phyloP scores from a whole-genome alignment of 1,140 invertebrate genomes.

The Drosophila burlai region DNA sequence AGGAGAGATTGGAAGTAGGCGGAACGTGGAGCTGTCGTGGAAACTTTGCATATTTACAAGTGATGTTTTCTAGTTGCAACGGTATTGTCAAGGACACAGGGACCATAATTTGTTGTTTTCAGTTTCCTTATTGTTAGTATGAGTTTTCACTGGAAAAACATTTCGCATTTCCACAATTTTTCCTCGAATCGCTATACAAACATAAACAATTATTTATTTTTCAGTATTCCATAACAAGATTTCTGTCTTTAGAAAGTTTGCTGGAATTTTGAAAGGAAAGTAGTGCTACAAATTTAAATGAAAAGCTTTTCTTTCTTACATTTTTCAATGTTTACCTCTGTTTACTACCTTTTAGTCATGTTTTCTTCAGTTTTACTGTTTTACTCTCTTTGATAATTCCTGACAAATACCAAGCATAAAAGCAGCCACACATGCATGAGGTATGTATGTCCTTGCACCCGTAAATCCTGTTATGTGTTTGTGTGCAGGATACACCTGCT shows the following conservation, averaged over 20 bases:
- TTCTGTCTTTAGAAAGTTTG: background rate
- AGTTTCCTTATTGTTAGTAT: slow-evolving; percentile 15
- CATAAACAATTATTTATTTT: slow-evolving; percentile 4
- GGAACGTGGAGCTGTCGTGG: background rate
- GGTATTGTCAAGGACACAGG: background rate
- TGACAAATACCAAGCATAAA: slow-evolving; percentile 2
- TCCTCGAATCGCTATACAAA: background rate
- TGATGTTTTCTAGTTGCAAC: background rate
- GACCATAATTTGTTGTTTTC: slow-evolving; percentile 14
- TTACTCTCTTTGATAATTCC: background rate
- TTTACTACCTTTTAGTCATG: background rate
- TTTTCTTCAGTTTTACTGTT: no score
- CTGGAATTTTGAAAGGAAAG: background rate
- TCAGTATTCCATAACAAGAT: background rate
- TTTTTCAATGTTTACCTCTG: background rate
- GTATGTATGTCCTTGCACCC: background rate
- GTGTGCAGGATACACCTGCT: slow-evolving; percentile 8
- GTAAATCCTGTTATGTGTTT: background rate
- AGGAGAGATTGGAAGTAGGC: no score
- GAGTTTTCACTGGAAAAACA: slow-evolving; percentile 27
- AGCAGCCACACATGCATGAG: background rate
- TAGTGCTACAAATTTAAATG: background rate
- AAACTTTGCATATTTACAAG: background rate
- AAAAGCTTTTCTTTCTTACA: no score
- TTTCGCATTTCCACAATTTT: background rate